Evolutionary conservation across 2,888 invertebrate genomes (phyloP).

Genomic region (Uloborus plumipes): DNA sequence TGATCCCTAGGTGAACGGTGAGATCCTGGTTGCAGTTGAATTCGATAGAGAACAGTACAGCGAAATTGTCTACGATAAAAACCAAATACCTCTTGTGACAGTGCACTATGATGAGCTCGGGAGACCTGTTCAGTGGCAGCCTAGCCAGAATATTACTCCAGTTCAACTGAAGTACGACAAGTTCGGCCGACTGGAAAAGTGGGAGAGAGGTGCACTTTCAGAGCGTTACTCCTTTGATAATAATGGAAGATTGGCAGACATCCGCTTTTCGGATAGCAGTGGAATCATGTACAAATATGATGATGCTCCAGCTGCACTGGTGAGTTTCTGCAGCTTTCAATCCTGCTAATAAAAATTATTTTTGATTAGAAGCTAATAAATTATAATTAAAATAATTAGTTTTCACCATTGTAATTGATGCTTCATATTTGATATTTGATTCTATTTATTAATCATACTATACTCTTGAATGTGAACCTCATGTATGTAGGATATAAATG

Average conservation of each 20-base stretch:
- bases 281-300: constrained; percentile 85
- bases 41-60: constrained; percentile 91
- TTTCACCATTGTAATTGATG: neutral
- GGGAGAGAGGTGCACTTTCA: constrained; percentile 85
- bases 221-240: constrained; percentile 85
- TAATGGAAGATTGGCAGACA: constrained; percentile 88
- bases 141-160: constrained; percentile 79
- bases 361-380: neutral
- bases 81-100: constrained; percentile 84
- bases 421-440: too few species aligned
- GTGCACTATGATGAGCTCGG: constrained; percentile 92
- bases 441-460: too few species aligned
- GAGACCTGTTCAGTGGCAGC: constrained; percentile 83
- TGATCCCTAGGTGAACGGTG: constrained; percentile 84
- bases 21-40: constrained; percentile 89
- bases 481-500: too few species aligned
- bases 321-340: constrained; percentile 56
- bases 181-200: constrained; percentile 84
- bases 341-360: too few species aligned
- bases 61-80: constrained; percentile 90
- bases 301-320: constrained; percentile 78
- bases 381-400: neutral
- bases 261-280: constrained; percentile 90
- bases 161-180: constrained; percentile 90
- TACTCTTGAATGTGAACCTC: too few species aligned